Evolutionary conservation across 2,888 invertebrate species (phyloP).

Genomic region (Andricus curvator): DNA sequence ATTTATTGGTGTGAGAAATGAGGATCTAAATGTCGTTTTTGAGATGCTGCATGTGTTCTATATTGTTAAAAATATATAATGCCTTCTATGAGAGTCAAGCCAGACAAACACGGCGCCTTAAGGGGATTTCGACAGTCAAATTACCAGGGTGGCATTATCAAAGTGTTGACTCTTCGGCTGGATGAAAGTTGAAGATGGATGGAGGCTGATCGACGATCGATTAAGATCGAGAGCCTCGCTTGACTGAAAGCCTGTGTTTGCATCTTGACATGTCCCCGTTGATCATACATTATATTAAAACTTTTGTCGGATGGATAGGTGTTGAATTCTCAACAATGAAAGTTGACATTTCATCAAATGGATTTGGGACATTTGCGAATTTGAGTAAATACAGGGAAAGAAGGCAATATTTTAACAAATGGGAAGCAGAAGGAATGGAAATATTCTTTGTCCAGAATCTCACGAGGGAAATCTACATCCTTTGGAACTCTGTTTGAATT

Average conservation of each 20-base stretch:
- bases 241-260: slow-evolving; percentile 46
- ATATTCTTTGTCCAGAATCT: not conserved
- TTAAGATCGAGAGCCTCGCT: slow-evolving; percentile 67
- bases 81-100: slow-evolving; percentile 21
- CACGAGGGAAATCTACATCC: not conserved
- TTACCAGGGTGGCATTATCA: slow-evolving; percentile 39
- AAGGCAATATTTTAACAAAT: not conserved
- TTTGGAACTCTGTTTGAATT: too few species aligned
- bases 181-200: slow-evolving; percentile 63
- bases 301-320: too few species aligned
- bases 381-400: not conserved
- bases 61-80: slow-evolving; percentile 29
- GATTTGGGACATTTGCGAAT: not conserved
- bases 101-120: slow-evolving; percentile 9
- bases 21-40: not conserved
- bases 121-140: slow-evolving; percentile 29
- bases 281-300: not conserved
- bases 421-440: not conserved
- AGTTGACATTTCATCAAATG: not conserved
- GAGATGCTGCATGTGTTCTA: slow-evolving; percentile 9
- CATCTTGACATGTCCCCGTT: slow-evolving; percentile 28
- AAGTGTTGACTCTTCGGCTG: slow-evolving; percentile 58
- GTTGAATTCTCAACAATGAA: not conserved
- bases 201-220: slow-evolving; percentile 65
- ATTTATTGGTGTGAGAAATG: slow-evolving; percentile 12